Evolutionary conservation across 1,140 invertebrate species (phyloP).

Genomic region (Aricia agestis): DNA sequence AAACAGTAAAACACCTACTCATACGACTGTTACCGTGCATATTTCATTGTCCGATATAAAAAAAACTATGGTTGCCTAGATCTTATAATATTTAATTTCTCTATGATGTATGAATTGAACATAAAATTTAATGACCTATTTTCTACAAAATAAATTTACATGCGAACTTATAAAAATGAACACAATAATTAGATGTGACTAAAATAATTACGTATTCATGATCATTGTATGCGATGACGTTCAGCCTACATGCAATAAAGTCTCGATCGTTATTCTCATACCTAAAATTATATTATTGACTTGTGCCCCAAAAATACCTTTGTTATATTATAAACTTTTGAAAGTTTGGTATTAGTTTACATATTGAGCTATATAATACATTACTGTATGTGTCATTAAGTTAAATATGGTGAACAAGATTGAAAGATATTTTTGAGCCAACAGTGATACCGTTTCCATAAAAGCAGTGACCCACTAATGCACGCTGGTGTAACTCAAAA

Average conservation of each 20-base stretch:
- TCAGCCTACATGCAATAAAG: conserved; percentile 62
- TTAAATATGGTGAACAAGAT: background rate
- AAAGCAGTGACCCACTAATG: conserved; percentile 71
- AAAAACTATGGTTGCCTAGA: background rate
- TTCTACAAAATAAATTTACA: conserved; percentile 23
- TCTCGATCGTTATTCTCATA: conserved; percentile 19
- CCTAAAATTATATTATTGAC: background rate
- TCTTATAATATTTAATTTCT: conserved; percentile 24
- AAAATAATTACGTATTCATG: conserved; percentile 12
- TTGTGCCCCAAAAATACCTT: conserved; percentile 43
- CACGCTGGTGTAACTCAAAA: conserved; percentile 59
- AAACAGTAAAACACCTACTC: too few species aligned
- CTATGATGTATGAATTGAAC: conserved; percentile 28
- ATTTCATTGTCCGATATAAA: too few species aligned
- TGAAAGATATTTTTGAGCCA: conserved; percentile 43
- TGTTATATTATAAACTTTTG: conserved; percentile 12
- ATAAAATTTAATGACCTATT: background rate
- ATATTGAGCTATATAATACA: too few species aligned
- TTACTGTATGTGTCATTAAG: too few species aligned
- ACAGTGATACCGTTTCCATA: conserved; percentile 60
- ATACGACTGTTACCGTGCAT: too few species aligned
- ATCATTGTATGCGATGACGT: conserved; percentile 29
- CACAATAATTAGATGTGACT: conserved; percentile 10
- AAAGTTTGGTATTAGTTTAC: too few species aligned
- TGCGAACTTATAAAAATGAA: conserved; percentile 15